These are phyloP conservation scores for Luehdorfia chinensis DNA, from an alignment of 1,140 invertebrate species.

Conservation along the genomic window DNA sequence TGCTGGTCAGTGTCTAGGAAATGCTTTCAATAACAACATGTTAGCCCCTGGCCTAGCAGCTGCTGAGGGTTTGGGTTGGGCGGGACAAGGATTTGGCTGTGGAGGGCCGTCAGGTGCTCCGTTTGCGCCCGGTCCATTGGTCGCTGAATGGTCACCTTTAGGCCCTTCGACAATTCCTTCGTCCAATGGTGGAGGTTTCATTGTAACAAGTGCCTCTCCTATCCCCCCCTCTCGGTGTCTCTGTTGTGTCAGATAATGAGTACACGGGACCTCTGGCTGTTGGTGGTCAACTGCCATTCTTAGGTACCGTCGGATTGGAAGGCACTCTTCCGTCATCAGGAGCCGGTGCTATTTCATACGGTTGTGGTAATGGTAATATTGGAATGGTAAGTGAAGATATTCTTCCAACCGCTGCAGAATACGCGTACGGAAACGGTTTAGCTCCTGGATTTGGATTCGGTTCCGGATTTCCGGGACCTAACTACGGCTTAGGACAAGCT, in stretches of 20 bases:
- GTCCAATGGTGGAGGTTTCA: conserved; percentile 24
- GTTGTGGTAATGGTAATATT: conserved; percentile 26
- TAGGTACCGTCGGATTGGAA: conserved; percentile 29
- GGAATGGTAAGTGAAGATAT: conserved; percentile 21
- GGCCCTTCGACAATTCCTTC: conserved; percentile 1
- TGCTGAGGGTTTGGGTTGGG: conserved; percentile 17
- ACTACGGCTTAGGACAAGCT: conserved; percentile 1
- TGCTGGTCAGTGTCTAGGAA: conserved; percentile 17
- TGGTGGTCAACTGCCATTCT: conserved; percentile 21
- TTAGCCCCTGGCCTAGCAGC: conserved; percentile 13
- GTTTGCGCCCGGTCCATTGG: conserved; percentile 3
- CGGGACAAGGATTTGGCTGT: conserved; percentile 9
- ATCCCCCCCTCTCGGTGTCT: conserved; percentile 26
- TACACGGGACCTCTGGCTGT: conserved; percentile 31
- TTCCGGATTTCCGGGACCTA: conserved; percentile 9
- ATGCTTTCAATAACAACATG: conserved; percentile 5
- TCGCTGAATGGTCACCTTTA: conserved; percentile 7
- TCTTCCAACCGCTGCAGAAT: conserved; percentile 2
- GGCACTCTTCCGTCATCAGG: conserved; percentile 23
- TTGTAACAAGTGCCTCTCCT: conserved; percentile 28
- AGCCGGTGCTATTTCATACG: conserved; percentile 23
- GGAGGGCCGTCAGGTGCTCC: conserved; percentile 1
- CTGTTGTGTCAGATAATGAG: conserved; percentile 29
- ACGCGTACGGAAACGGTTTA: conserved; percentile 11
- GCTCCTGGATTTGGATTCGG: conserved; percentile 9